Conservation (phyloP, 2,113 vertebrate genomes). For the Aythya baeri region DNA sequence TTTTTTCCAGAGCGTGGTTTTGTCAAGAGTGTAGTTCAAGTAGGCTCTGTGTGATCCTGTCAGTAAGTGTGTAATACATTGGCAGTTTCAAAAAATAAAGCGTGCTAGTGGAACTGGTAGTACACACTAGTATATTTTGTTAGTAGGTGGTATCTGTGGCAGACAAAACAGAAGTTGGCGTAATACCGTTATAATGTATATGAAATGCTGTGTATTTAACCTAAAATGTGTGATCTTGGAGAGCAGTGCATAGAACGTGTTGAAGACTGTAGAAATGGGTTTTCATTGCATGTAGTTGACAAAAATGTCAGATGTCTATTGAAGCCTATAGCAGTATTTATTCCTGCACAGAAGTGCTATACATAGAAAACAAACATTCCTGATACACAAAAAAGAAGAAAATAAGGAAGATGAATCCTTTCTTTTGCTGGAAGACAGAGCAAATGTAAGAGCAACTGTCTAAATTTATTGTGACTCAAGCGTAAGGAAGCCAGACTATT, state of each 20-base stretch:
- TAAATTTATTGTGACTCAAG: not conserved
- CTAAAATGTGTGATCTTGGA: accelerated
- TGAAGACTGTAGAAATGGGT: not conserved
- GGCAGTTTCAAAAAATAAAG: not conserved
- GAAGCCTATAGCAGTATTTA: not conserved
- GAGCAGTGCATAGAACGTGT: not conserved
- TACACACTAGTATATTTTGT: not conserved
- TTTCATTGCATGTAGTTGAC: not conserved
- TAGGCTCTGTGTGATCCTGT: not conserved
- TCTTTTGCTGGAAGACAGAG: not conserved
- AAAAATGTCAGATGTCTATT: not conserved
- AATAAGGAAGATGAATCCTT: not conserved
- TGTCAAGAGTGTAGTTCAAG: not conserved
- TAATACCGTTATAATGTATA: not conserved
- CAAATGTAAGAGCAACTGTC: not conserved
- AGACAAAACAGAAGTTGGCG: not conserved
- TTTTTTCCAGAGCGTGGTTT: not conserved
- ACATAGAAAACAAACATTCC: not conserved
- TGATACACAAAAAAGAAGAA: not conserved
- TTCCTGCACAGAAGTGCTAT: not conserved
- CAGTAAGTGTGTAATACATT: not conserved
- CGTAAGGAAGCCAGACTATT: not conserved
- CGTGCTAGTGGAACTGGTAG: not conserved
- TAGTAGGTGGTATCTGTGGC: not conserved
- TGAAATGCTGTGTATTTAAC: not conserved